These are phyloP conservation scores for Vulpes ferrilata DNA, from an alignment of 2,113 vertebrate species.

Conservation along the genomic window DNA sequence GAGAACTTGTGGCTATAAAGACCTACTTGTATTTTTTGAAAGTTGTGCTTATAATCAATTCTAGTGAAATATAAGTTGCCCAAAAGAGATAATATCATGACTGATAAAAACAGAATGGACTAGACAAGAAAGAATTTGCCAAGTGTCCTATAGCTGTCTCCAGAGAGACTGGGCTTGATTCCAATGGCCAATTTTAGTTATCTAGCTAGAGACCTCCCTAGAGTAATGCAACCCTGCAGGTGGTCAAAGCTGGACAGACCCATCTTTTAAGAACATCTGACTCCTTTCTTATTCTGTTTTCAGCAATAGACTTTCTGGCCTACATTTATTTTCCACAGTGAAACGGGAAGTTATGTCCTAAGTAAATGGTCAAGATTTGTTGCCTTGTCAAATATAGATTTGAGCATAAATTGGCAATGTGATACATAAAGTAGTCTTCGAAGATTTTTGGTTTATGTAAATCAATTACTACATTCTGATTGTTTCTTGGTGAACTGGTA, in stretches of 20 bases:
- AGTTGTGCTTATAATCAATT: not conserved
- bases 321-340: not conserved
- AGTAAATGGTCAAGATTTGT: not conserved
- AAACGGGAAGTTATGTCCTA: not conserved
- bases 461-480: not conserved
- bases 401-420: not conserved
- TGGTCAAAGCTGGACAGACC: not conserved
- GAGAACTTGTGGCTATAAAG: not conserved
- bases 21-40: not conserved
- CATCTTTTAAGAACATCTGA: not conserved
- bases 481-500: not conserved
- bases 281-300: not conserved
- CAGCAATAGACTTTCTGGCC: not conserved
- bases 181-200: not conserved
- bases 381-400: not conserved
- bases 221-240: not conserved
- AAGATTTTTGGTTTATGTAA: not conserved
- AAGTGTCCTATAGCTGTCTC: not conserved
- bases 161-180: not conserved
- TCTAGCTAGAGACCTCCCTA: not conserved
- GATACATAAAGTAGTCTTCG: not conserved
- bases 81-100: not conserved
- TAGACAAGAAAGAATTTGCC: not conserved
- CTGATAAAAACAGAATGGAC: not conserved
- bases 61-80: not conserved